phyloP scores from a whole-genome alignment of 2,113 vertebrate species.

The Cathartes aura region DNA sequence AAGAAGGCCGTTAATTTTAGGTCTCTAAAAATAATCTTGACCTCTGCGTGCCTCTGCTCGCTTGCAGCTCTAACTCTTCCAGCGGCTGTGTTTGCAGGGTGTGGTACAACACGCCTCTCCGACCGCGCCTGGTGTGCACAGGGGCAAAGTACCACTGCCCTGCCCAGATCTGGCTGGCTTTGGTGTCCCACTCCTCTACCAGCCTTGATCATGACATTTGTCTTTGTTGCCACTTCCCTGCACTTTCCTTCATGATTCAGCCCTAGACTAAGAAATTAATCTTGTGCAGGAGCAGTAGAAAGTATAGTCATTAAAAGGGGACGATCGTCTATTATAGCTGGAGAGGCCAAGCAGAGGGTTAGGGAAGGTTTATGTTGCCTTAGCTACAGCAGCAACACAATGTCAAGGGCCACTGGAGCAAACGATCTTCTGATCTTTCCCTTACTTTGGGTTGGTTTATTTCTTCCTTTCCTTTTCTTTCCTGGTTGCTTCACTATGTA shows the following conservation, averaged over 20 bases:
- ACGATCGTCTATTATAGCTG: background rate
- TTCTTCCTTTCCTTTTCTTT: background rate
- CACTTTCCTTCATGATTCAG: background rate
- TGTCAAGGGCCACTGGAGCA: background rate
- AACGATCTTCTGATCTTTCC: background rate
- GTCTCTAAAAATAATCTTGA: conserved; percentile 28
- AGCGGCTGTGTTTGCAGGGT: background rate
- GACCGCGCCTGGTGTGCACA: fast-evolving
- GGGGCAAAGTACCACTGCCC: background rate
- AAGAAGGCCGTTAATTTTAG: background rate
- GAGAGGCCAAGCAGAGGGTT: background rate
- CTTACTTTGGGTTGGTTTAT: background rate
- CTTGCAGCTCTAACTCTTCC: background rate
- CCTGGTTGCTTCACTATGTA: background rate
- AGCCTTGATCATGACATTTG: background rate
- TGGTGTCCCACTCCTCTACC: background rate
- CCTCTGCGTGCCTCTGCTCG: background rate
- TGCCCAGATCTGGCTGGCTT: background rate
- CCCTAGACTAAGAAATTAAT: background rate
- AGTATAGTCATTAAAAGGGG: background rate
- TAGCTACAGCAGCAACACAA: background rate
- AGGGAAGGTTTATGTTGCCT: background rate
- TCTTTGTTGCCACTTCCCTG: background rate
- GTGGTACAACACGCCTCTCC: background rate
- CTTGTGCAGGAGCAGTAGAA: background rate